Evolutionary conservation across 92 coral and sea anemone species (phyloP).

Genomic region (Chrysogorgia sp.): DNA sequence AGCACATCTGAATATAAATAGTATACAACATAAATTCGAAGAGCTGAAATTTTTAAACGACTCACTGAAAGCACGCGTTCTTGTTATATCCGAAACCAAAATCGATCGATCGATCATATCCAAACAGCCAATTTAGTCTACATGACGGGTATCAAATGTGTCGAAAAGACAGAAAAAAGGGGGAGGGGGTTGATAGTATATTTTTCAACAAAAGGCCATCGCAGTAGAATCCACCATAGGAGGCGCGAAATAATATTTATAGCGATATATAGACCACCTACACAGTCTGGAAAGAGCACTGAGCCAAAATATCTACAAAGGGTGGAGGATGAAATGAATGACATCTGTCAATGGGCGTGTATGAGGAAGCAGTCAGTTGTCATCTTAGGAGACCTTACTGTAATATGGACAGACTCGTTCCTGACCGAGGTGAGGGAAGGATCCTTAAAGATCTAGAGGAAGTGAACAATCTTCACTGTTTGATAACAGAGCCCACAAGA

Average conservation of each 20-base stretch:
- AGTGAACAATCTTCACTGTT: too few species aligned
- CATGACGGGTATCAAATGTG: slow-evolving; percentile 53
- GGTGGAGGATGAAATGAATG: slow-evolving; percentile 63
- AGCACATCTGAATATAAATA: not conserved
- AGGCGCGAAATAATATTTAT: slow-evolving; percentile 46
- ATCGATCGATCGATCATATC: slow-evolving; percentile 60
- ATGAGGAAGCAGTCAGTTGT: slow-evolving; percentile 51
- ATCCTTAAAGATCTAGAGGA: slow-evolving; percentile 57
- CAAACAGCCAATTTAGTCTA: slow-evolving; percentile 52
- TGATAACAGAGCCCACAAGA: slow-evolving; percentile 61
- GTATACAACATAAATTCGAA: too few species aligned
- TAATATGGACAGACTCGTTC: slow-evolving; percentile 62
- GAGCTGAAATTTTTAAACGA: too few species aligned
- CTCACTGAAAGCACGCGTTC: slow-evolving; percentile 48
- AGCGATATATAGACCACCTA: slow-evolving; percentile 67
- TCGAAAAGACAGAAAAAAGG: slow-evolving; percentile 63
- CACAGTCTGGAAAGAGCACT: slow-evolving; percentile 1
- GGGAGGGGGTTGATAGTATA: slow-evolving; percentile 61
- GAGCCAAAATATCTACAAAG: slow-evolving; percentile 14
- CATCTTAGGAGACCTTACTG: too few species aligned
- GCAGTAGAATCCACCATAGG: slow-evolving; percentile 42
- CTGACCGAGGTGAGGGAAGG: slow-evolving; percentile 48
- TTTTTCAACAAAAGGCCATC: slow-evolving; percentile 56
- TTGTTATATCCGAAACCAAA: slow-evolving; percentile 57
- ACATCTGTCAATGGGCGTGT: slow-evolving; percentile 67